Conservation (phyloP, 2,797 vertebrate species). For the Helostoma temminkii region DNA sequence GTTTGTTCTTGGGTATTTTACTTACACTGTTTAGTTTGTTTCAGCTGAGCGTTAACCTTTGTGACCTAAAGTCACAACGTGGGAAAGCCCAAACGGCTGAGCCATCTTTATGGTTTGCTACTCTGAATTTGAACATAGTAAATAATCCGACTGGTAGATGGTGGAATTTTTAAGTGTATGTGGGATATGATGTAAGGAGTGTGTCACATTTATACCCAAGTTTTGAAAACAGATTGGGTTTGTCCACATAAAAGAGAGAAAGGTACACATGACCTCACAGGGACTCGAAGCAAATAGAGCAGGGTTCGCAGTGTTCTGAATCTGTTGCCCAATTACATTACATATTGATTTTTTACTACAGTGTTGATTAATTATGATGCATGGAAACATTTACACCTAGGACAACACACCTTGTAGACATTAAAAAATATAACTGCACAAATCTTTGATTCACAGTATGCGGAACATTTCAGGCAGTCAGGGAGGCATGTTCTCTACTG, state of each 20-base stretch:
- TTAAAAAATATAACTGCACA: too few species aligned
- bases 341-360: neutral
- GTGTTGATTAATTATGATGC: neutral
- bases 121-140: neutral
- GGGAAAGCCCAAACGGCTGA: neutral
- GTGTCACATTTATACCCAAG: slow-evolving; percentile 29
- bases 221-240: slow-evolving; percentile 28
- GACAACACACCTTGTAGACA: too few species aligned
- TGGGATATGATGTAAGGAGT: slow-evolving; percentile 12
- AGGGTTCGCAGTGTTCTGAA: too few species aligned
- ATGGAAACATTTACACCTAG: neutral
- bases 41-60: slow-evolving; percentile 4
- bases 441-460: too few species aligned
- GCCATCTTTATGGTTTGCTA: neutral
- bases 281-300: too few species aligned
- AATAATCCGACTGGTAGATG: slow-evolving; percentile 4
- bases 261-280: too few species aligned
- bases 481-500: neutral
- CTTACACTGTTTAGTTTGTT: neutral
- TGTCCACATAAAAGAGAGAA: slow-evolving; percentile 23
- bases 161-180: slow-evolving; percentile 7
- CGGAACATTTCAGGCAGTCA: neutral
- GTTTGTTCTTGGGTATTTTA: neutral
- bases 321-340: too few species aligned
- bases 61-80: too few species aligned